Conservation (phyloP, 2,888 invertebrate species). For the Scaptomyza reducta region DNA sequence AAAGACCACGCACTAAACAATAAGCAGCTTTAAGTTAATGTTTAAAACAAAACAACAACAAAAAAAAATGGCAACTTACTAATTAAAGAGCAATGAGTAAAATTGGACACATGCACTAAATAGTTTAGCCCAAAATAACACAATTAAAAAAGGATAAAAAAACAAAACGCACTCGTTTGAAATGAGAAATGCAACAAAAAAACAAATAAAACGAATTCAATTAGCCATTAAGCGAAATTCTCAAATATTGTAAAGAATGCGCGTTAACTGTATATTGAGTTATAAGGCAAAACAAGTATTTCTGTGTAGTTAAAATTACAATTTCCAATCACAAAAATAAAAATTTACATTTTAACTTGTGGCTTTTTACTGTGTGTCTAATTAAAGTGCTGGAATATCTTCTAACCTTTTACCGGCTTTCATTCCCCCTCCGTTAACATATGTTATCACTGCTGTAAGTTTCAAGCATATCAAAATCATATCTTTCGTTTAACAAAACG, state of each 20-base stretch:
- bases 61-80: slow-evolving; percentile 53
- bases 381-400: neutral
- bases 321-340: slow-evolving; percentile 49
- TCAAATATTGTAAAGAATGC: slow-evolving; percentile 50
- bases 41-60: slow-evolving; percentile 47
- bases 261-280: slow-evolving; percentile 20
- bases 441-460: neutral
- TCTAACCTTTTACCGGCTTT: neutral
- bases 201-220: slow-evolving; percentile 60
- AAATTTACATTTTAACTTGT: slow-evolving; percentile 45
- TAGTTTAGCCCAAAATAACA: slow-evolving; percentile 65
- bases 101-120: slow-evolving; percentile 67
- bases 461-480: neutral
- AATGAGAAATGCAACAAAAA: slow-evolving; percentile 38
- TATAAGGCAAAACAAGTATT: slow-evolving; percentile 52
- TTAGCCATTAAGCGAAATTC: slow-evolving; percentile 65
- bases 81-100: slow-evolving; percentile 50
- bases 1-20: slow-evolving; percentile 32
- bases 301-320: slow-evolving; percentile 50
- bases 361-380: neutral
- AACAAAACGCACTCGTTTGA: slow-evolving; percentile 17
- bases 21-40: slow-evolving; percentile 75
- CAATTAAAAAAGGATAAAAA: slow-evolving; percentile 17
- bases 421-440: neutral
- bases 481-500: neutral